Base-by-base conservation (phyloP, 92 coral and sea anemone species). In the Virgularia gustaviana region DNA sequence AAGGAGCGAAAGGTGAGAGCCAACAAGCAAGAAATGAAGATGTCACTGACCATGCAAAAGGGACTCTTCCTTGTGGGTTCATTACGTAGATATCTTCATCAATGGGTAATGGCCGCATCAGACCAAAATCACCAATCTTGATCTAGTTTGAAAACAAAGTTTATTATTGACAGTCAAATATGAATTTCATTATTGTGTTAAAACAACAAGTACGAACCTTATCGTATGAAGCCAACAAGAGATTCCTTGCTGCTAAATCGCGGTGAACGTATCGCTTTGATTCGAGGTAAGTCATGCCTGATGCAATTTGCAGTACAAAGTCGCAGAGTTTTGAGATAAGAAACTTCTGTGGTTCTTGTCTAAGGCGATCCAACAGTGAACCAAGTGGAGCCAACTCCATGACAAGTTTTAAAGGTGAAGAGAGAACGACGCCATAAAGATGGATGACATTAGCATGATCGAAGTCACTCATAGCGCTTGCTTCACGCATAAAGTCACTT, bases 51-150 rank as follows among this genome's bases (percentile, higher is more conserved):
- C 99, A 94, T 2, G 99, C 99, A 73, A 94, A 85, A 0, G 99
- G 90, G 13, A 94, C 87, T 71, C 85, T 89, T 18, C 99, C 96
- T 36, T 79, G 78, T 15, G 96, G 89, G 24, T 89, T 81, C 96
- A 94, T 94, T 12, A 96, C 90, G 57, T 89, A 94, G 72, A 87
- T 83, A 23, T 89, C 88, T 16, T 94, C 99, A 18, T 94, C 96
- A 42, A 65, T 85, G 9, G 89, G 79, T 10, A 94, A 72, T 1
- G 78, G 87, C 47, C 96, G 85, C 96, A 89, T 94, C 73, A 94
- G 70, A 35, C 99, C 99, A 81, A 94, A 94, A 62, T 94, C 99
- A 28, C 99, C 95, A 63, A 94, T 89, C 77, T 94, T 94, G 23
- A 94, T 94, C 95, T 88, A 22, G 19, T 51, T 20, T 36, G 36